Base-by-base conservation (phyloP, 2,113 vertebrate species). In the Montifringilla adamsi region DNA sequence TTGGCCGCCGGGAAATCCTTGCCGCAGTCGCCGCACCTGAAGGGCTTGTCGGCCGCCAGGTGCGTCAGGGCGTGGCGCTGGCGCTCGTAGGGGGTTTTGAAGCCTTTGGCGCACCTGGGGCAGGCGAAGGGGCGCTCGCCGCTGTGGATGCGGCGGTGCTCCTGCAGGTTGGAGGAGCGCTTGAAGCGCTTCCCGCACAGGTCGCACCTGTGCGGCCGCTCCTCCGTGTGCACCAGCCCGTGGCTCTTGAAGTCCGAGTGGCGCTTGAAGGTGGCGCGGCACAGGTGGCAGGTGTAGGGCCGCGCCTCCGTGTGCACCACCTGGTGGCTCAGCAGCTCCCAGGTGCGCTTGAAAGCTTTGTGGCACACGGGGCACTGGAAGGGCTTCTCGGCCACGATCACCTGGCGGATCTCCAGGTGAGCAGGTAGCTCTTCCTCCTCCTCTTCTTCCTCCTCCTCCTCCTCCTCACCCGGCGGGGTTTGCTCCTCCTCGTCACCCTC, bases 181-280 rank as follows among this genome's bases (percentile, higher is more conserved):
- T 96, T 97, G 95, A 97, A 97, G 21, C 80, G 67, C 1, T 97
- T 97, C 2, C 95, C 93, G 7, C 96, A 96, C 1, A 95, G 89
- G 2, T 97, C 94, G 5, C 97, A 97, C 10, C 90, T 33, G 79
- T 95, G 94, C 0, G 97, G 97, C 4, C 97, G 80, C 4, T 96
- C 96, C 64, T 97, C 96, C 0, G 83, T 93, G 70, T 97, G 97
- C 10, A 96, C 96, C 66, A 97, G 37, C 0, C 16, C 52, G 60
- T 97, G 97, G 76, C 96, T 97, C 52, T 97, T 97, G 91, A 94
- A 97, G 55, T 97, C 97, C 4, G 97, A 97, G 88, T 93, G 97
- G 8, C 95, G 91, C 35, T 97, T 97, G 87, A 98, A 97, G 58
- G 97, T 90, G 13, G 96, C 95, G 20, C 18, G 89, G 60, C 96